These are phyloP conservation scores for Amphiprion percula DNA, from an alignment of 2,113 vertebrate species.

Conservation along the genomic window DNA sequence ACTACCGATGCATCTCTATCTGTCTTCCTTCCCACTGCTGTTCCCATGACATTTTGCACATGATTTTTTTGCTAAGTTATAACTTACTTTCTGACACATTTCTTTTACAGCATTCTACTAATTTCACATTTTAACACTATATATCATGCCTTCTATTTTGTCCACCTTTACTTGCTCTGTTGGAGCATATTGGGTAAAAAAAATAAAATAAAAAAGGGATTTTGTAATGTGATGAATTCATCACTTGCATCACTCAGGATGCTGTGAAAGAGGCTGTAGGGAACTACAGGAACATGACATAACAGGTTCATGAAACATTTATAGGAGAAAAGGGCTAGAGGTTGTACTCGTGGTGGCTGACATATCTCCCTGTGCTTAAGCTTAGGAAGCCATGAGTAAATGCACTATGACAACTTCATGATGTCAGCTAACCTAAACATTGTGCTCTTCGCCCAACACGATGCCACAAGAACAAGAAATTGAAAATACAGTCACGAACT, in stretches of 20 bases:
- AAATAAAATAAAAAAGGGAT: neutral
- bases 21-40: conserved; percentile 17
- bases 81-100: conserved; percentile 33
- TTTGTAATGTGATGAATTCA: conserved; percentile 56
- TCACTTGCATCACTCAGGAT: conserved; percentile 50
- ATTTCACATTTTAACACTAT: conserved; percentile 4
- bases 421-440: conserved; percentile 61
- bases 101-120: neutral
- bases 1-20: conserved; percentile 17
- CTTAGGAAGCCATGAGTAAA: conserved; percentile 51
- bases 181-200: conserved; percentile 27
- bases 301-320: conserved; percentile 75
- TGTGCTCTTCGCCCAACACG: conserved; percentile 8
- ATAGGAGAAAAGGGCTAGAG: conserved; percentile 54
- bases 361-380: conserved; percentile 46
- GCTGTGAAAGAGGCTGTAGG: conserved; percentile 45
- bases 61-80: conserved; percentile 40
- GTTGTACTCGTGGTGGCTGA: conserved; percentile 60
- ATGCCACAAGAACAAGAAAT: neutral
- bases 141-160: conserved; percentile 1
- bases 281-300: conserved; percentile 66
- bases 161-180: conserved; percentile 7
- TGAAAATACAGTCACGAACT: neutral
- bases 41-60: conserved; percentile 52
- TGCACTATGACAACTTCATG: conserved; percentile 49